Evolutionary conservation across 2,797 vertebrate species (phyloP).

Genomic region (Fratercula arctica): DNA sequence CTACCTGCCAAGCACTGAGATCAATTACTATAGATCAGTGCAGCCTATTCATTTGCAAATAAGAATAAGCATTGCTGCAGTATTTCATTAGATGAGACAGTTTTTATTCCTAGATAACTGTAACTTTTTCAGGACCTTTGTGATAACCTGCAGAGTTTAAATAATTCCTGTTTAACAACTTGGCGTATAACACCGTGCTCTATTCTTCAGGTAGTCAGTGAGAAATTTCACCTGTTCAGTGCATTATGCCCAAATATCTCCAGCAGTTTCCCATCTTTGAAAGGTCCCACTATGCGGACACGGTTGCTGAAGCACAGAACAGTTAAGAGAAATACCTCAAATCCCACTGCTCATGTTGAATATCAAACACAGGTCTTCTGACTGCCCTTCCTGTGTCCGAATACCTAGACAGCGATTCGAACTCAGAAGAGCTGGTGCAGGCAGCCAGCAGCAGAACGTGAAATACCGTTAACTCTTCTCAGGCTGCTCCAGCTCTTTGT

Average conservation of each 20-base stretch:
- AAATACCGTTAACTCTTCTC: neutral
- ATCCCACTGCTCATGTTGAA: neutral
- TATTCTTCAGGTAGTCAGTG: neutral
- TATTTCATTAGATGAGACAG: neutral
- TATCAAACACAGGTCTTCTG: neutral
- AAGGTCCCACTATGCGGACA: neutral
- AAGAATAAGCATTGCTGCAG: neutral
- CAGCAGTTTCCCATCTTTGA: neutral
- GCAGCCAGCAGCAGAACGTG: neutral
- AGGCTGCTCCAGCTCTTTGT: neutral
- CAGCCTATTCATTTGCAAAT: neutral
- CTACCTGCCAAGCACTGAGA: neutral
- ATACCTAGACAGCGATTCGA: neutral
- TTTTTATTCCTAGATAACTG: neutral
- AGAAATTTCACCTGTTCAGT: neutral
- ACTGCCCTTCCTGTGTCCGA: neutral
- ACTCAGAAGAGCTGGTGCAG: neutral
- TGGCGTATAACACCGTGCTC: neutral
- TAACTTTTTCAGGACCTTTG: neutral
- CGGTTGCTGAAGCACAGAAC: neutral
- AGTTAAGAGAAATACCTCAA: neutral
- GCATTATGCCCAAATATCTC: neutral
- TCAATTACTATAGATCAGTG: conserved; percentile 3
- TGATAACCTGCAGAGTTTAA: neutral
- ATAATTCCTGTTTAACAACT: neutral